Conservation (phyloP, 1,140 invertebrate genomes). For the Musca domestica region DNA sequence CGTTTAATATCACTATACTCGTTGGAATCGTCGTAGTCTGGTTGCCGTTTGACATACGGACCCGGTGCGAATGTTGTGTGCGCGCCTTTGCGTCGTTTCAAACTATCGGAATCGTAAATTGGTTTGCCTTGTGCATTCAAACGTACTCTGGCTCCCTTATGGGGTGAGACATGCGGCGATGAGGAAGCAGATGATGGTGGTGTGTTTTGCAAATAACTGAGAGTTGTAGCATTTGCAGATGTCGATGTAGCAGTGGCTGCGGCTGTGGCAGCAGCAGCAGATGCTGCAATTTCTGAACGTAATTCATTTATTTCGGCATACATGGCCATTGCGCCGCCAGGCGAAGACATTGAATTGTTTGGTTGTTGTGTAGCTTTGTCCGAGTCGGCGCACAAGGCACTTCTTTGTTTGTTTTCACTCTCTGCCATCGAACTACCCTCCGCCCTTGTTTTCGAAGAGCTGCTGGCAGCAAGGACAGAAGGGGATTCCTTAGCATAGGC, state of each 20-base stretch:
- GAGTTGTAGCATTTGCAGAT: conserved; percentile 3
- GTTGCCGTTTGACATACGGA: conserved; percentile 63
- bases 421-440: conserved; percentile 14
- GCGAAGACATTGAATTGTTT: conserved; percentile 11
- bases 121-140: conserved; percentile 86
- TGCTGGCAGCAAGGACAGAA: neutral
- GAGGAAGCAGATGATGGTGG: conserved; percentile 30
- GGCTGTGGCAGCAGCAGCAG: conserved; percentile 32
- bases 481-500: conserved; percentile 52
- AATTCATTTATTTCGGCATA: conserved; percentile 51
- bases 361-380: conserved; percentile 31
- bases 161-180: conserved; percentile 8
- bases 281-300: conserved; percentile 38
- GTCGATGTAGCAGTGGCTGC: neutral
- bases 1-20: neutral
- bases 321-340: conserved; percentile 38
- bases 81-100: conserved; percentile 75
- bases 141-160: conserved; percentile 76
- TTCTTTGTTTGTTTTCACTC: conserved; percentile 21
- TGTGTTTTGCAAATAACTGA: conserved; percentile 12
- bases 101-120: conserved; percentile 84
- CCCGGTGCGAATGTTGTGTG: conserved; percentile 84
- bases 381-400: conserved; percentile 31
- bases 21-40: neutral
- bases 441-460: neutral